Evolutionary conservation across 2,888 invertebrate species (phyloP).

Genomic region (Allophyes oxyacanthae): DNA sequence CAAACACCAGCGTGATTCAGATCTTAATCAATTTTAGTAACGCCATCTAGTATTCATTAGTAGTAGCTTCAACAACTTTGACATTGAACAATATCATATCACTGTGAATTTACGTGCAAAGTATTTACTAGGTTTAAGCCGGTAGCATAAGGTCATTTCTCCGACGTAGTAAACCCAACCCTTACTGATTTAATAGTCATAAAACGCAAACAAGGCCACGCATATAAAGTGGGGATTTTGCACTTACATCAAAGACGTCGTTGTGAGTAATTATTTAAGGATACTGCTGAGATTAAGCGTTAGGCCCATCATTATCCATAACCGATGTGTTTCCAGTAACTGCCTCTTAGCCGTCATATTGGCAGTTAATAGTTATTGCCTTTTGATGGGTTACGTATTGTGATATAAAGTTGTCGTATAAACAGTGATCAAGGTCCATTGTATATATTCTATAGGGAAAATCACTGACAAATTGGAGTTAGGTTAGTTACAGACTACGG

Average conservation of each 20-base stretch:
- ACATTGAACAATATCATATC: conserved; percentile 9
- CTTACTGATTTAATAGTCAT: conserved; percentile 53
- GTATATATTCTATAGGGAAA: conserved; percentile 27
- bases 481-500: conserved; percentile 11
- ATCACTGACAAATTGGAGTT: conserved; percentile 43
- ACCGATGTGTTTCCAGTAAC: conserved; percentile 45
- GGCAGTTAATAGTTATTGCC: conserved; percentile 33
- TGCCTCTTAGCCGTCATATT: conserved; percentile 20
- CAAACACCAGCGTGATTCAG: conserved; percentile 40
- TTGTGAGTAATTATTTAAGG: conserved; percentile 49
- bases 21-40: conserved; percentile 34
- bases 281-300: conserved; percentile 37
- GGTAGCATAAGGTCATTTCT: conserved; percentile 17
- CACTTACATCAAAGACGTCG: conserved; percentile 41
- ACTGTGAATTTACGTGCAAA: conserved; percentile 3
- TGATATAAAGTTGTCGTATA: conserved; percentile 34
- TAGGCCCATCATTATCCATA: conserved; percentile 23
- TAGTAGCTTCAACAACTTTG: conserved; percentile 21
- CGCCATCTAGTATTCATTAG: conserved; percentile 41
- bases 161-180: conserved; percentile 31
- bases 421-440: conserved; percentile 33
- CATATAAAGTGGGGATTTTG: conserved; percentile 51
- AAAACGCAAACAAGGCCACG: conserved; percentile 52
- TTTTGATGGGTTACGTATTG: conserved; percentile 41
- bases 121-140: conserved; percentile 10